These are phyloP conservation scores for Leptatherina wallacei DNA, from an alignment of 2,797 vertebrate species.

Conservation along the genomic window DNA sequence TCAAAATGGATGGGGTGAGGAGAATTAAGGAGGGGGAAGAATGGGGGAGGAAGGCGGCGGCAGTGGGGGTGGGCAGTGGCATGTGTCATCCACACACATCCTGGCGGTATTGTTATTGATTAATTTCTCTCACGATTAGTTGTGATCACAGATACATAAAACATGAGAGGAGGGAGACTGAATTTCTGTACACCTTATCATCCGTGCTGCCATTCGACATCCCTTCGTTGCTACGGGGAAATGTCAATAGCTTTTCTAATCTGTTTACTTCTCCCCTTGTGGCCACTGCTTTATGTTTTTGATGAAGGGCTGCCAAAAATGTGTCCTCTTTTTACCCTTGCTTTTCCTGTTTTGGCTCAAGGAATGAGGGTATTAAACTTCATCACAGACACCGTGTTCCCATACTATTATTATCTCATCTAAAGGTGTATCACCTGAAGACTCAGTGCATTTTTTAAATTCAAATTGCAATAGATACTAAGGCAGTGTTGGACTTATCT, in stretches of 20 bases:
- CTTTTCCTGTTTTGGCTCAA: constrained; percentile 60
- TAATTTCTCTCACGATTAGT: constrained; percentile 84
- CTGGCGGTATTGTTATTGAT: constrained; percentile 82
- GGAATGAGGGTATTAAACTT: constrained; percentile 59
- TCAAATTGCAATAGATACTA: constrained; percentile 2
- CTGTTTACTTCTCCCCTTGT: constrained; percentile 83
- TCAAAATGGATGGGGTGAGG: constrained; percentile 76
- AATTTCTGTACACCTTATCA: constrained; percentile 80
- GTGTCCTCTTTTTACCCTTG: constrained; percentile 75
- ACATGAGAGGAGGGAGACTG: constrained; percentile 77
- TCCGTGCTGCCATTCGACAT: constrained; percentile 68
- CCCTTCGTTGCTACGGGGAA: constrained; percentile 78
- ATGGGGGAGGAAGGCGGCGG: constrained; percentile 17
- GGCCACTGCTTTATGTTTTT: constrained; percentile 79
- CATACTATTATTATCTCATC: constrained; percentile 47
- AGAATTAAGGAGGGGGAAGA: constrained; percentile 57
- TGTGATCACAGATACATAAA: constrained; percentile 86
- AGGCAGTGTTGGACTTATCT: constrained; percentile 10
- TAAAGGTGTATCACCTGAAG: constrained; percentile 50
- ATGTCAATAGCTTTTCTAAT: constrained; percentile 86
- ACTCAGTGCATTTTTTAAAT: constrained; percentile 9
- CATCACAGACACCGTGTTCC: constrained; percentile 47
- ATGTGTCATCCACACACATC: constrained; percentile 73
- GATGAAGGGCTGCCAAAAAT: constrained; percentile 80
- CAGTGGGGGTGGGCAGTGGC: constrained; percentile 66